These are phyloP conservation scores for Heliconius hermathena DNA, from an alignment of 1,140 invertebrate species.

Conservation along the genomic window DNA sequence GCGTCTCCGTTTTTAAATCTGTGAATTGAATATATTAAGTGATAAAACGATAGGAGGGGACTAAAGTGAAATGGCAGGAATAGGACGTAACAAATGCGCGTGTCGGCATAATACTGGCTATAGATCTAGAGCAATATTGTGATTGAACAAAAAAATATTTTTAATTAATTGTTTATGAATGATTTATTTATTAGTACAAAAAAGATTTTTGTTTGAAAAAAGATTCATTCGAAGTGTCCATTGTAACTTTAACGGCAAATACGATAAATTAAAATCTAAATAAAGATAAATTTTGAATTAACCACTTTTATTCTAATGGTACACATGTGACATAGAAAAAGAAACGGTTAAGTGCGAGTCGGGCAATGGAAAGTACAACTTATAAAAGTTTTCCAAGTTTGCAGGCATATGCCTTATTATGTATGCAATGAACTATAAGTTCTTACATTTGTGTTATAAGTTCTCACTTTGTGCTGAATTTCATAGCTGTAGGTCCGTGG, in stretches of 20 bases:
- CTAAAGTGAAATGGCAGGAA: constrained; percentile 9
- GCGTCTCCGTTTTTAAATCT: not conserved
- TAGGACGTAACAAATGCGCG: not conserved
- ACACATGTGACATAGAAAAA: not conserved
- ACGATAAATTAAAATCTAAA: no score
- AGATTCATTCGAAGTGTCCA: no score
- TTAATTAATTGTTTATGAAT: not conserved
- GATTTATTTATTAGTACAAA: not conserved
- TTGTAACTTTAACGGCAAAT: no score
- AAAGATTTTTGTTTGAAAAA: not conserved
- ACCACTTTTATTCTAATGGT: not conserved
- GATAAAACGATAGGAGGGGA: constrained; percentile 9
- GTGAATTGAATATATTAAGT: not conserved
- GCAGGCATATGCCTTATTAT: no score
- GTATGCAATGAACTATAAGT: no score
- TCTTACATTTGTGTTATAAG: no score
- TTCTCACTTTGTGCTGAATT: no score
- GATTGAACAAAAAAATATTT: not conserved
- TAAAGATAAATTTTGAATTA: no score
- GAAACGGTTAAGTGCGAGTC: no score
- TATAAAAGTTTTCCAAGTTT: no score
- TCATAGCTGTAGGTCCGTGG: no score
- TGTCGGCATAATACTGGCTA: not conserved
- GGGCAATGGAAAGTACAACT: no score
- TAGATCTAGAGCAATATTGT: not conserved